Percentiles rank a stretch among this genome's conserved stretches.
Conservation (phyloP, 2,888 invertebrate species). For the Synergus japonicus region DNA sequence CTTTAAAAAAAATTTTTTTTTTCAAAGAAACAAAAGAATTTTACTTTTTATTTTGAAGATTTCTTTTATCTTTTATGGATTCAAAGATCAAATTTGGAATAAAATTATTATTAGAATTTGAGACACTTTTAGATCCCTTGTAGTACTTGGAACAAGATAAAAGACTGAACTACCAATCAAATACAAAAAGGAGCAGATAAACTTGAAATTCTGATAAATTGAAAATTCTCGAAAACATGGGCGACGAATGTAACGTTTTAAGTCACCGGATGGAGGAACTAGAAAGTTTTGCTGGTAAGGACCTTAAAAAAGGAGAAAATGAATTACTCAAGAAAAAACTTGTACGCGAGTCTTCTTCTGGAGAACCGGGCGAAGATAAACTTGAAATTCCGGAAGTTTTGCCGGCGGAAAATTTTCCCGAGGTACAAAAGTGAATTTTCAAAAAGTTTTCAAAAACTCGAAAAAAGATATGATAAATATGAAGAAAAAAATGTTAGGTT, state of each 20-base stretch:
- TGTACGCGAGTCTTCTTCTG: slow-evolving; percentile 39
- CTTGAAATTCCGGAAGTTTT: slow-evolving; percentile 45
- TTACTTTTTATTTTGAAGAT: neutral
- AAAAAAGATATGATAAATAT: neutral
- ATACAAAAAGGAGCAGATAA: neutral
- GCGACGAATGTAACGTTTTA: slow-evolving; percentile 56
- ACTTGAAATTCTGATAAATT: too few relatives aligned
- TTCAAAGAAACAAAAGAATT: neutral
- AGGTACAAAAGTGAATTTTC: slow-evolving; percentile 43
- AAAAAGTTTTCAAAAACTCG: neutral
- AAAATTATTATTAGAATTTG: neutral
- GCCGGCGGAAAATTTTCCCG: slow-evolving; percentile 42
- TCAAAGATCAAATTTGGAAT: neutral
- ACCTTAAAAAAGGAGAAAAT: slow-evolving; percentile 15
- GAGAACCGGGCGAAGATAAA: slow-evolving; percentile 49
- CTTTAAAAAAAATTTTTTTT: neutral
- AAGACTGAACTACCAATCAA: neutral
- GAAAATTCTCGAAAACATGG: slow-evolving; percentile 48
- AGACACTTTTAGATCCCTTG: neutral
- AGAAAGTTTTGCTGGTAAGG: slow-evolving; percentile 42
- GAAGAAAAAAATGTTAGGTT: neutral
- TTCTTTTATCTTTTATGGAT: neutral
- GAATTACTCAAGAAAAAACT: neutral
- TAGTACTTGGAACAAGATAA: neutral
- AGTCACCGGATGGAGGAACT: slow-evolving; percentile 49